phyloP scores from a whole-genome alignment of 2,888 invertebrate species.

The Laothoe populi region DNA sequence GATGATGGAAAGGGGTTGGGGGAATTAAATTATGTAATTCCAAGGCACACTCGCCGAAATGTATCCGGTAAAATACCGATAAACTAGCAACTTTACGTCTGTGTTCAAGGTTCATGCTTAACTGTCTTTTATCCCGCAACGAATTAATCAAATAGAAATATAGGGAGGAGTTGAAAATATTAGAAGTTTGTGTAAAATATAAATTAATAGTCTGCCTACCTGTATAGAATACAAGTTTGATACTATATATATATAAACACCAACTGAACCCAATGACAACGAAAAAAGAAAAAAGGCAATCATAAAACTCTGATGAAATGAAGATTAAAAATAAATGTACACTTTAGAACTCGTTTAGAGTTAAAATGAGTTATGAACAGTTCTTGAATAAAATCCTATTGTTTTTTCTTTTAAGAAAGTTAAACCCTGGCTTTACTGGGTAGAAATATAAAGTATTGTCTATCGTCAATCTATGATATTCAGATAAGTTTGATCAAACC shows the following conservation, averaged over 20 bases:
- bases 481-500: too few relatives aligned
- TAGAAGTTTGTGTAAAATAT: too few relatives aligned
- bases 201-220: background rate
- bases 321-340: slow-evolving; percentile 22
- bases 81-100: too few relatives aligned
- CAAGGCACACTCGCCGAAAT: too few relatives aligned
- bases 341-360: slow-evolving; percentile 11
- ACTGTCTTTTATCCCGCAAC: too few relatives aligned
- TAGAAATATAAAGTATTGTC: background rate
- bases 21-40: too few relatives aligned
- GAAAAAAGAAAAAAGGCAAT: slow-evolving; percentile 13
- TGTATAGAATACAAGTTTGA: background rate
- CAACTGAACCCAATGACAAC: background rate
- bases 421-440: background rate
- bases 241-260: background rate
- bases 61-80: too few relatives aligned
- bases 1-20: too few relatives aligned
- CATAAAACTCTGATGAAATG: slow-evolving; percentile 13
- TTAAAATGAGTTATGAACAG: slow-evolving; percentile 19
- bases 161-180: too few relatives aligned
- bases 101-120: too few relatives aligned
- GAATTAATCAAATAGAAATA: too few relatives aligned
- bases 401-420: background rate
- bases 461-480: too few relatives aligned
- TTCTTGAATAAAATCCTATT: slow-evolving; percentile 8